phyloP scores from a whole-genome alignment of 2,888 invertebrate species.

The Agriotes lineatus region DNA sequence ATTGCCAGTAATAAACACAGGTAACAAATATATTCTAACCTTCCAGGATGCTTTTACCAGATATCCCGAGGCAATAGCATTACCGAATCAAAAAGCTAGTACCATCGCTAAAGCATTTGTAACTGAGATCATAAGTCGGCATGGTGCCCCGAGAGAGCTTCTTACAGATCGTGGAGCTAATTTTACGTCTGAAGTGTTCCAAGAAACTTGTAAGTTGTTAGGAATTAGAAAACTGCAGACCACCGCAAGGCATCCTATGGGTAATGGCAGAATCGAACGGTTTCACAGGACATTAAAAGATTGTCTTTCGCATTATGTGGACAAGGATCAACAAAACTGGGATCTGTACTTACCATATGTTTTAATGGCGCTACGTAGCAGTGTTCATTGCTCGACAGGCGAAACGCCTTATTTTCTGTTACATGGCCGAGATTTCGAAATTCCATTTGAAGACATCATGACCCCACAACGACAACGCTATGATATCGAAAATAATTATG shows the following conservation, averaged over 20 bases:
- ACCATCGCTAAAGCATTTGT: conserved; percentile 51
- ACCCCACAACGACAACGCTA: conserved; percentile 35
- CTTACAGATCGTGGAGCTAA: conserved; percentile 54
- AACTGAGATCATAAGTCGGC: conserved; percentile 48
- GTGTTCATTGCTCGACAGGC: conserved; percentile 44
- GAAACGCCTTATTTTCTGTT: conserved; percentile 48
- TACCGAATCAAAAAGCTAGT: conserved; percentile 52
- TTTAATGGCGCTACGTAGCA: conserved; percentile 48
- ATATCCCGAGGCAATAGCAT: conserved; percentile 52
- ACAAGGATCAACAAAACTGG: no score
- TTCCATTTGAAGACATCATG: conserved; percentile 45
- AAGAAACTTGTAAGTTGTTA: conserved; percentile 49
- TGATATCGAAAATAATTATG: conserved; percentile 46
- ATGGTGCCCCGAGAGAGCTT: conserved; percentile 52
- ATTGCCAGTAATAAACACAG: conserved; percentile 42
- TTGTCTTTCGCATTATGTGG: no score
- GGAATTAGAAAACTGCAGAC: conserved; percentile 51
- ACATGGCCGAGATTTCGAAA: conserved; percentile 47
- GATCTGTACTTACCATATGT: conserved; percentile 53
- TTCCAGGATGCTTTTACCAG: conserved; percentile 51
- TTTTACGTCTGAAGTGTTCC: conserved; percentile 50
- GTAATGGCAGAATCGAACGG: no score
- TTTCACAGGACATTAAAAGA: no score
- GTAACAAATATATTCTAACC: conserved; percentile 54
- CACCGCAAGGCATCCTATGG: conserved; percentile 52